A percentile compares a stretch with the other conserved stretches of the same genome.
phyloP scores from a whole-genome alignment of 35 echinoderm and acorn worm species.

The Acanthaster planci region DNA sequence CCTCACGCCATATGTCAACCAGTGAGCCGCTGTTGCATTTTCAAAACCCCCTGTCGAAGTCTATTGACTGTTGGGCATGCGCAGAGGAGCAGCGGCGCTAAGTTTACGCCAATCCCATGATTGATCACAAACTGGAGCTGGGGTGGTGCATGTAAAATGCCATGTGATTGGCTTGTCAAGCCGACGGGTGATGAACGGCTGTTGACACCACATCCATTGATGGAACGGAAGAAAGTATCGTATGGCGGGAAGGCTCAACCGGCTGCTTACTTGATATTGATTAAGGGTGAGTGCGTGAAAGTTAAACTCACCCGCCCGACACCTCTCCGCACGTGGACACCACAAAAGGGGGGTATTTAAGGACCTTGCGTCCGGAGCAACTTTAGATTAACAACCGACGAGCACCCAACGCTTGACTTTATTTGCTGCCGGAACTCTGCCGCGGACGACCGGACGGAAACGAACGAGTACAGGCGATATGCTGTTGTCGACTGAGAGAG shows the following conservation, averaged over 20 bases:
- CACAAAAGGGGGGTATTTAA: slow-evolving; percentile 29
- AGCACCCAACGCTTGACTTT: slow-evolving; percentile 20
- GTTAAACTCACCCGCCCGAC: slow-evolving; percentile 18
- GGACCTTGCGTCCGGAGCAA: not conserved
- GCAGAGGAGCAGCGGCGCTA: not conserved
- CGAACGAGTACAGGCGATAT: not conserved
- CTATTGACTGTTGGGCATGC: slow-evolving; percentile 1
- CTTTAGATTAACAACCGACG: slow-evolving; percentile 19
- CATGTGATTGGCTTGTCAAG: not conserved
- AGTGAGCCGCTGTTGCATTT: slow-evolving; percentile 17
- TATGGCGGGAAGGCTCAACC: not conserved
- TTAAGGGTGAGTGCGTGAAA: not conserved
- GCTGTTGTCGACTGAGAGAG: not conserved
- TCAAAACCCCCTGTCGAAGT: not conserved
- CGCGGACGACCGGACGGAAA: slow-evolving; percentile 19
- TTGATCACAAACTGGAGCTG: not conserved
- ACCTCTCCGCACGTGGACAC: slow-evolving; percentile 5
- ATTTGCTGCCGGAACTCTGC: slow-evolving; percentile 24
- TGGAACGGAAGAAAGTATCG: not conserved
- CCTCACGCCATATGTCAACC: slow-evolving; percentile 16
- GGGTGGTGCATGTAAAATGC: not conserved
- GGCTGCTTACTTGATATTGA: not conserved
- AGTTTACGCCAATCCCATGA: slow-evolving; percentile 8
- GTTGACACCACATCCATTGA: not conserved
- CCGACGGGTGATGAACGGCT: not conserved